Evolutionary conservation across 2,888 invertebrate species (phyloP).

Genomic region (Drymonia ruficornis): DNA sequence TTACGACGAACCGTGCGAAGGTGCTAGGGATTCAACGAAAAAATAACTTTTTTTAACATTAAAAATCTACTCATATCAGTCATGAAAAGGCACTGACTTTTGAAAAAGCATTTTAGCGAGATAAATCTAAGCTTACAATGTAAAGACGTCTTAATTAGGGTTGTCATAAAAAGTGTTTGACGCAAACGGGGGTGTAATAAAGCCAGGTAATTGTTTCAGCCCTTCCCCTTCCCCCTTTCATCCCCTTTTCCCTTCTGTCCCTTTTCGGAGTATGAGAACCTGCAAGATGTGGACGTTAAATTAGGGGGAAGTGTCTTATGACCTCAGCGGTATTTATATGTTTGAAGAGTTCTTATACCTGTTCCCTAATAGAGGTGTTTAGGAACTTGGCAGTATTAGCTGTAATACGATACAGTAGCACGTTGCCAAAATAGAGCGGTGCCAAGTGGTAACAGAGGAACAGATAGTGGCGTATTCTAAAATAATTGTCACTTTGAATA

Average conservation of each 20-base stretch:
- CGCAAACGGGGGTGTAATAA: conserved; percentile 27
- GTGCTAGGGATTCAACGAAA: too few species aligned
- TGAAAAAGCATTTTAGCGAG: too few species aligned
- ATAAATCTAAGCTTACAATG: conserved; percentile 7
- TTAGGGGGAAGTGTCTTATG: conserved; percentile 11
- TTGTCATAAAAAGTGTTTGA: conserved; percentile 25
- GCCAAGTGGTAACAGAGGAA: neutral
- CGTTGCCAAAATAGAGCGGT: neutral
- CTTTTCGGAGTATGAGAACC: conserved; percentile 7
- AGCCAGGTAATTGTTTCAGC: conserved; percentile 20
- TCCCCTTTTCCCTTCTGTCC: too few species aligned
- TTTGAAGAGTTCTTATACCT: too few species aligned
- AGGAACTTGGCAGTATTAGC: neutral
- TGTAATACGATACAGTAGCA: neutral
- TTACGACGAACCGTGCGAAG: too few species aligned
- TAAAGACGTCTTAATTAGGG: conserved; percentile 21
- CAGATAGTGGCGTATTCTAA: neutral
- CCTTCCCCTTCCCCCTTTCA: too few species aligned
- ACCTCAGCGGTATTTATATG: too few species aligned
- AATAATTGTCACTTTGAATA: too few species aligned
- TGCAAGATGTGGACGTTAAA: conserved; percentile 22
- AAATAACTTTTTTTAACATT: too few species aligned
- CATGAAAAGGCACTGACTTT: too few species aligned
- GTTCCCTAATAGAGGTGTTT: neutral
- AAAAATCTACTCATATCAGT: too few species aligned